Conservation (phyloP, 1,140 invertebrate genomes). For the Drosophila saltans region DNA sequence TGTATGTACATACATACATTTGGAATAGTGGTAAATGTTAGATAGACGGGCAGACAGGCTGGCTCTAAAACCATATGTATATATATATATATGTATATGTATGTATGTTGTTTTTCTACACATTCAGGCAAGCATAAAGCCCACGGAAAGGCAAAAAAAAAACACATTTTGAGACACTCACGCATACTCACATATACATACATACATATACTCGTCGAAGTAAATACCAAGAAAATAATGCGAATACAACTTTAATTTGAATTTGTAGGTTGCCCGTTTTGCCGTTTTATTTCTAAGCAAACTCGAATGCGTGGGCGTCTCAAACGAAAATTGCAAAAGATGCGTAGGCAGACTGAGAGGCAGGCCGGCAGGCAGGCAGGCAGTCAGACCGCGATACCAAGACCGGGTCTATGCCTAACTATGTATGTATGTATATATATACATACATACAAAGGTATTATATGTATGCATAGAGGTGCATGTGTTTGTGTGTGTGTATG, state of each 20-base stretch:
- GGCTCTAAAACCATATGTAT: conserved; percentile 47
- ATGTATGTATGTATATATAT: background rate
- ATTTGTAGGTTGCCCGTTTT: conserved; percentile 54
- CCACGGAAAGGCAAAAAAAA: background rate
- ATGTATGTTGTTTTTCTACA: background rate
- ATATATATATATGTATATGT: conserved; percentile 21
- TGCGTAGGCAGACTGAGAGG: conserved; percentile 63
- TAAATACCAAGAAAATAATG: conserved; percentile 41
- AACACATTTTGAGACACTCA: background rate
- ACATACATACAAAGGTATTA: too few relatives aligned
- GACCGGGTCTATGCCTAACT: conserved; percentile 20
- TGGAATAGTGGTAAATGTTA: conserved; percentile 23
- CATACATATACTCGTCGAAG: conserved; percentile 1
- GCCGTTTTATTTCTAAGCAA: conserved; percentile 75
- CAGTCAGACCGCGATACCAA: conserved; percentile 4
- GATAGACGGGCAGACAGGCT: conserved; percentile 48
- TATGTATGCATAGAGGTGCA: background rate
- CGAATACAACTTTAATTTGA: conserved; percentile 66
- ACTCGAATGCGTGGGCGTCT: conserved; percentile 70
- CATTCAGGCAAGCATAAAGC: conserved; percentile 18
- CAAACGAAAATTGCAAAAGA: conserved; percentile 81
- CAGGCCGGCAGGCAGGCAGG: conserved; percentile 11
- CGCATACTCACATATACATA: background rate
- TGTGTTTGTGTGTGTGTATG: conserved; percentile 25
- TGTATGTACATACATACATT: too few relatives aligned